phyloP scores from a whole-genome alignment of 2,888 invertebrate genomes.

The Polia nebulosa region DNA sequence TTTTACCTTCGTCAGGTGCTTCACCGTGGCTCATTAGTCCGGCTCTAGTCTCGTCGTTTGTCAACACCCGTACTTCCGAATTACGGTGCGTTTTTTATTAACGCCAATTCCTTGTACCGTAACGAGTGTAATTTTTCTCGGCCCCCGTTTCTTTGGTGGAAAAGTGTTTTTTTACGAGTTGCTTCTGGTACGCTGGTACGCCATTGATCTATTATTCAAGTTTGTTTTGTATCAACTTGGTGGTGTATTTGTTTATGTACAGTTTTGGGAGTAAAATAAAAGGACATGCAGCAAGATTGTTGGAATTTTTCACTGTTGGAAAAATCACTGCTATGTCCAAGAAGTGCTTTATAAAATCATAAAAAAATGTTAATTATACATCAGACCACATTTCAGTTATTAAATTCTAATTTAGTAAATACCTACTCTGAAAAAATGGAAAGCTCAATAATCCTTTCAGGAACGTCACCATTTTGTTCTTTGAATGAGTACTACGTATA shows the following conservation, averaged over 20 bases:
- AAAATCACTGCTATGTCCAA: background rate
- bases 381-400: background rate
- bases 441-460: background rate
- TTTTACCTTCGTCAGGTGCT: slow-evolving; percentile 83
- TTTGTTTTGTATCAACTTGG: slow-evolving; percentile 52
- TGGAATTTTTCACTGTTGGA: too few species aligned
- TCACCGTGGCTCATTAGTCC: slow-evolving; percentile 83
- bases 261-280: slow-evolving; percentile 1
- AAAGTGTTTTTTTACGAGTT: slow-evolving; percentile 71
- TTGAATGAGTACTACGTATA: background rate
- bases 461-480: background rate
- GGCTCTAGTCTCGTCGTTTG: slow-evolving; percentile 83
- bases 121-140: slow-evolving; percentile 86
- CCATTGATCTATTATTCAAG: slow-evolving; percentile 72
- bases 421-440: too few species aligned
- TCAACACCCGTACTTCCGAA: slow-evolving; percentile 82
- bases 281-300: background rate
- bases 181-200: slow-evolving; percentile 61
- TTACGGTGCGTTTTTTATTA: slow-evolving; percentile 84
- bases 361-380: background rate
- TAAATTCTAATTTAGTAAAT: too few species aligned
- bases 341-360: background rate
- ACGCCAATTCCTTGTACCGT: slow-evolving; percentile 85
- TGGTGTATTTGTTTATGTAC: slow-evolving; percentile 48
- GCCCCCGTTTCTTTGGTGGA: slow-evolving; percentile 58